Evolutionary conservation across 2,797 vertebrate genomes (phyloP), one percentile per base, ranked within the genome.

Genomic region (Danio tinwini): DNA sequence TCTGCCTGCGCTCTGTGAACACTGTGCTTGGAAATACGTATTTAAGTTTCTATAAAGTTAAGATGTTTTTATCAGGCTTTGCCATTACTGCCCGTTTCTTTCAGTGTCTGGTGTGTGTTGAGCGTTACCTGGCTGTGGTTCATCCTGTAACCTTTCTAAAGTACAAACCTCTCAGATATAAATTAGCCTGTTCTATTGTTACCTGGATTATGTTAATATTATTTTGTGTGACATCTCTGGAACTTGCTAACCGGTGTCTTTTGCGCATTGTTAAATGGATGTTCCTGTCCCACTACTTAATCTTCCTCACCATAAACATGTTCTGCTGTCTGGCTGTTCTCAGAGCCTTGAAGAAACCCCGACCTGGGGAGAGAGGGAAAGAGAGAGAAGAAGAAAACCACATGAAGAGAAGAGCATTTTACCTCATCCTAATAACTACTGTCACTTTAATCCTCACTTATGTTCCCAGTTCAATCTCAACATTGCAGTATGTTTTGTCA

Each of bases 101-200:
- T 21, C 86, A 84, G 61, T 75, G 73, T 59, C 63, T 71, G 47
- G 63, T 85, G 10, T 83, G 80, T 78, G 13, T 85, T 42, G 84
- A 86, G 71, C 74, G 81, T 63, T 87, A 83, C 42, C 5, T 85
- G 58, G 78, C 86, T 2, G 81, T 85, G 52, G 39, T 82, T 39
- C 70, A 84, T 74, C 86, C 86, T 45, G 17, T 84, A 21, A 56
- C 29, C 53, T 87, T 85, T 40, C 55, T 84, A 14, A 85, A 81
- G 59, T 84, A 2, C 52, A 80, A 76, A 59, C 58, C 39, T 42
- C 55, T 84, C 12, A 87, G 76, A 74, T 84, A 83, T 37, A 74
- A 50, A 44, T 17, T 42, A 0, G 42, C 16, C 13, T 71, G 73
- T 64, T 70, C 71, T 4, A 0, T 40, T 37, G 5, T 80, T 50